Evolutionary conservation across 2,797 vertebrate species (phyloP).

Genomic region (Graptemys geographica): DNA sequence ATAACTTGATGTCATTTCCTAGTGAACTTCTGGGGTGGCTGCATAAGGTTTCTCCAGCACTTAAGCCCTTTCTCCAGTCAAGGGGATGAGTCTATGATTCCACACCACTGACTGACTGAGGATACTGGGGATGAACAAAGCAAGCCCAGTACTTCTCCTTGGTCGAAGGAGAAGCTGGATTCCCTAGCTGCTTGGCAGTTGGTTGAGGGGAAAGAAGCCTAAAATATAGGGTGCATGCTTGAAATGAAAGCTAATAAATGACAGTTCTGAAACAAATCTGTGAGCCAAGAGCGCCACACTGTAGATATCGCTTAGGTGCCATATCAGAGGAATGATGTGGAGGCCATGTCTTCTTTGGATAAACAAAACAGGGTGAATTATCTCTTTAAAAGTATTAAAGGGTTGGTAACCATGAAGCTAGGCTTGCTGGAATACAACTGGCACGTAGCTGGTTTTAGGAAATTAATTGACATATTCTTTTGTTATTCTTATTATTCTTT

Average conservation of each 20-base stretch:
- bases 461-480: background rate
- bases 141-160: background rate
- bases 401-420: background rate
- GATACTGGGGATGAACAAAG: conserved; percentile 23
- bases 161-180: background rate
- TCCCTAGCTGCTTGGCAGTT: background rate
- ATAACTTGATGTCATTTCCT: background rate
- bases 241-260: background rate
- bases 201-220: conserved; percentile 35
- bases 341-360: too few species aligned
- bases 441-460: background rate
- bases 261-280: background rate
- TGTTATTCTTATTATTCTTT: background rate
- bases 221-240: conserved; percentile 20
- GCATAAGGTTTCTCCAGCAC: background rate
- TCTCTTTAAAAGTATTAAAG: background rate
- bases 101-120: background rate
- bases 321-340: background rate
- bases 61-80: background rate
- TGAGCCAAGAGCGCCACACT: background rate
- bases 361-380: background rate
- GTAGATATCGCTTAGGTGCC: background rate
- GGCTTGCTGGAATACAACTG: background rate
- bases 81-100: background rate
- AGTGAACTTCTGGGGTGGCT: background rate